A percentile compares a stretch with the other conserved stretches of the same genome.
phyloP scores from a whole-genome alignment of 2,797 vertebrate genomes.

The Lepus oiostolus region DNA sequence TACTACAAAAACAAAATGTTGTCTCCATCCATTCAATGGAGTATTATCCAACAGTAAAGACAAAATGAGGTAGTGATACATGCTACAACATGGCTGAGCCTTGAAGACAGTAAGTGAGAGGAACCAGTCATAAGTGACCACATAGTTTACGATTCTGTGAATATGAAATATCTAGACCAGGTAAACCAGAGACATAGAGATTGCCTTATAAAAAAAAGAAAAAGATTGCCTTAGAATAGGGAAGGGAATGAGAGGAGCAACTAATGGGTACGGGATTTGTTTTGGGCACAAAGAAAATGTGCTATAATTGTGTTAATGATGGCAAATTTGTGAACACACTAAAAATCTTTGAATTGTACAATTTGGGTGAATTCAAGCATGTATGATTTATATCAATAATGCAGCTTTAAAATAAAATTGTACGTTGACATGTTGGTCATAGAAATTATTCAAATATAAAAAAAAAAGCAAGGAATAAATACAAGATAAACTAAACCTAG shows the following conservation, averaged over 20 bases:
- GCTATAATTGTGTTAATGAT: neutral
- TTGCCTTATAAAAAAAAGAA: too few species aligned
- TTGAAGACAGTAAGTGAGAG: neutral
- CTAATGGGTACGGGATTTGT: neutral
- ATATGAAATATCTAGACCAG: neutral
- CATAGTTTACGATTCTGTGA: neutral
- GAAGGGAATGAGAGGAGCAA: neutral
- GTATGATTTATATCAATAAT: neutral
- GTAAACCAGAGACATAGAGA: neutral
- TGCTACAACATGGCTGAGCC: neutral
- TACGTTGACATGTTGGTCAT: neutral
- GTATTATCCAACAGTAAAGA: constrained; percentile 37
- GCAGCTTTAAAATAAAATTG: constrained; percentile 18
- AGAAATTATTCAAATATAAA: constrained; percentile 36
- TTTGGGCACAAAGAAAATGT: neutral
- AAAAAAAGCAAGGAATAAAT: neutral
- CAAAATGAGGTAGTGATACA: neutral
- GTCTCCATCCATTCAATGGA: neutral
- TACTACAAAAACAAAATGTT: neutral
- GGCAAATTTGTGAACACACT: neutral
- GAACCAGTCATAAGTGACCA: neutral
- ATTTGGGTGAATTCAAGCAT: neutral
- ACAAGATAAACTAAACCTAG: constrained; percentile 48
- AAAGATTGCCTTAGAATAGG: neutral
- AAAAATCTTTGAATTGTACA: neutral